Base-by-base conservation (phyloP, 2,888 invertebrate species). In the Lycaena phlaeas region DNA sequence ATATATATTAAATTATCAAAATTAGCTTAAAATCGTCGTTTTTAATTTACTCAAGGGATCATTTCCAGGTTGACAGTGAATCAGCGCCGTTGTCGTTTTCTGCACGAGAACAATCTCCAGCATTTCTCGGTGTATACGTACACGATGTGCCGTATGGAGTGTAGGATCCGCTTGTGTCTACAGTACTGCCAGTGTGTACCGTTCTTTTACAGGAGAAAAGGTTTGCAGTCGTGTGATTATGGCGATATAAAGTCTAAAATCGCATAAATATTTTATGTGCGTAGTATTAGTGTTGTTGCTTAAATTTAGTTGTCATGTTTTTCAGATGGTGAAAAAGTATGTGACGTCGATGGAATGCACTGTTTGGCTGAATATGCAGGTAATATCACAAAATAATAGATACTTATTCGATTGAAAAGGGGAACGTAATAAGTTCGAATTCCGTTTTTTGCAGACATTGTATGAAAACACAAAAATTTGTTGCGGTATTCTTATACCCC, bases 91-190 rank as follows among this genome's bases (percentile, higher is more conserved):
- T 93, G 92, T 54, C 87, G 90, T 27, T 90, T 89, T 53, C 73
- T 78, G 10, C 65, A 87, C 44, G 93, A 93, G 60, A 88, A 89
- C 41, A 86, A 87, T 27, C 69, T 92, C 41, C 64, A 76, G 39
- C 89, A 91, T 48, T 89, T 88, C 51, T 87, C 92, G 0, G 85
- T 91, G 26, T 93, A 93, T 64, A 88, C 90, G 2, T 89, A 87
- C 54, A 88, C 87, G 0, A 70, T 91, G 61, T 93, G 93, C 50
- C 75, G 89, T 4, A 88, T 89, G 71, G 91, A 93, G 59, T 93
- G 93, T 50, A 86, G 92, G 22, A 87, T 90, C 52, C 68, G 70
- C 5, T 65, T 90, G 17, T 87, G 90, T 18, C 65, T 88, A 5
- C 75, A 86, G 42, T 69, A 87, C 38, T 93, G 93, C 59, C 85